Evolutionary conservation across 2,113 vertebrate genomes (phyloP).

Genomic region (Calidris pugnax): DNA sequence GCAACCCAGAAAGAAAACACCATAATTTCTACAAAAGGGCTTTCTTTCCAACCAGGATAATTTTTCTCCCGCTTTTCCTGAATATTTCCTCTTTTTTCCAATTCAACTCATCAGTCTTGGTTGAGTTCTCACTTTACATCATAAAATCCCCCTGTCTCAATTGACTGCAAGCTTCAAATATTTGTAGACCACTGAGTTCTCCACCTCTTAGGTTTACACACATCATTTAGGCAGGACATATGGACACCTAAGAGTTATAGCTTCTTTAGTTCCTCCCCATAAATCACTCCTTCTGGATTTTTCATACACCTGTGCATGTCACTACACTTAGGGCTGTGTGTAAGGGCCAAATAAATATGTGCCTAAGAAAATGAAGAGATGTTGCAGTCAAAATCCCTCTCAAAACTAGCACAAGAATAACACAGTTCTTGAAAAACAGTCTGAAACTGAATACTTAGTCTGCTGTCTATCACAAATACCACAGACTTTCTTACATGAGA

Average conservation of each 20-base stretch:
- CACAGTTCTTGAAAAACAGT: not conserved
- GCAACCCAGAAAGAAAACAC: not conserved
- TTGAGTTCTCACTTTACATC: not conserved
- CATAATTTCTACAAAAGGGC: not conserved
- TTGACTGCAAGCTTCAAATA: not conserved
- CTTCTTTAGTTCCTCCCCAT: not conserved
- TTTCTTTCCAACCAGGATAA: not conserved
- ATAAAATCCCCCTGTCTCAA: not conserved
- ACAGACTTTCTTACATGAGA: not conserved
- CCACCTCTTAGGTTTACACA: not conserved
- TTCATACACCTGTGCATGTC: not conserved
- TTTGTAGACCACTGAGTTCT: not conserved
- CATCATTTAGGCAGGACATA: not conserved
- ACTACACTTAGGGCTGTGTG: not conserved
- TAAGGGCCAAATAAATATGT: not conserved
- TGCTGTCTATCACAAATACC: not conserved
- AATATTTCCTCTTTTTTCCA: not conserved
- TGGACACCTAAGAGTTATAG: not conserved
- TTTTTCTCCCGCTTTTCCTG: not conserved
- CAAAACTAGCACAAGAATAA: not conserved
- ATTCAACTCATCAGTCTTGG: not conserved
- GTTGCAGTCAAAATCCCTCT: not conserved
- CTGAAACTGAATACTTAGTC: not conserved
- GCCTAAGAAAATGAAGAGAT: not conserved
- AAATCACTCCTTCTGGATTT: not conserved